These are phyloP conservation scores for Sicus ferrugineus DNA, from an alignment of 2,888 invertebrate species.

Conservation along the genomic window DNA sequence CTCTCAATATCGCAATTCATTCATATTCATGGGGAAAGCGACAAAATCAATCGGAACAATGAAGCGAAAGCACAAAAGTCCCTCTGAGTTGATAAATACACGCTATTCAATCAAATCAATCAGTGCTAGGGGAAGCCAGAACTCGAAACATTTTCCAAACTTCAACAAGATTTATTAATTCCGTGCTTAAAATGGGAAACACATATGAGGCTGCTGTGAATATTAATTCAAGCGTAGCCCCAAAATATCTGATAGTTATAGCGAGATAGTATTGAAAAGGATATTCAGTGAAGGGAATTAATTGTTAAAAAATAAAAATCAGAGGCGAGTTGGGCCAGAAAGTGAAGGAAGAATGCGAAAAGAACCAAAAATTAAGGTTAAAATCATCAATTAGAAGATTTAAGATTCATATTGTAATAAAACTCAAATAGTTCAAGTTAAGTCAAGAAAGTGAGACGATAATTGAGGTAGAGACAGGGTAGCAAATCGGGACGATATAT, in stretches of 20 bases:
- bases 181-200: conserved; percentile 20
- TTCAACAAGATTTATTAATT: conserved; percentile 26
- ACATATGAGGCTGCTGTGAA: conserved; percentile 31
- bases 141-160: background rate
- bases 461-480: too few relatives aligned
- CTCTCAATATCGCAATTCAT: too few relatives aligned
- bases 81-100: conserved; percentile 26
- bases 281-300: background rate
- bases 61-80: conserved; percentile 15
- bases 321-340: too few relatives aligned
- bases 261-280: background rate
- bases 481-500: too few relatives aligned
- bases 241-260: background rate
- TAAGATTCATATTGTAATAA: too few relatives aligned
- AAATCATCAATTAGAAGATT: too few relatives aligned
- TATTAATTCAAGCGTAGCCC: conserved; percentile 18
- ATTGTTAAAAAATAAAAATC: background rate
- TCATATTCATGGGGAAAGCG: too few relatives aligned
- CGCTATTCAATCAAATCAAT: conserved; percentile 30
- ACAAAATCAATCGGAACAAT: conserved; percentile 23
- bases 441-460: too few relatives aligned
- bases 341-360: too few relatives aligned
- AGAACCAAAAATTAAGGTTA: too few relatives aligned
- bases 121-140: background rate
- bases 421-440: too few relatives aligned